Evolutionary conservation across 2,888 invertebrate species (phyloP).

Genomic region (Sussaba pulchella): DNA sequence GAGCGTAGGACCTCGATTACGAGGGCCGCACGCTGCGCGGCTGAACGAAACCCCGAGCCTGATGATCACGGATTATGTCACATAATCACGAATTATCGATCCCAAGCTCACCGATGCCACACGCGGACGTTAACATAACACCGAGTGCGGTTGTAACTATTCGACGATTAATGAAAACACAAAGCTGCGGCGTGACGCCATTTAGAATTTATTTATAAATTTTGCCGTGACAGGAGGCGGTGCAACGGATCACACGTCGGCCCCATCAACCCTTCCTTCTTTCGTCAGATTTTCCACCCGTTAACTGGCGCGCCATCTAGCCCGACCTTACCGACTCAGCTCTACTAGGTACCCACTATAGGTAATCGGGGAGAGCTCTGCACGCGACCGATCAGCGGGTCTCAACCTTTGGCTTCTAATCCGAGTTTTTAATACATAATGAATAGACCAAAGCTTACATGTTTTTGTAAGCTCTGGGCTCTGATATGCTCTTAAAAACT

Average conservation of each 20-base stretch:
- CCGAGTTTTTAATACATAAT: no score
- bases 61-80: conserved; percentile 50
- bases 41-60: conserved; percentile 9
- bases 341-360: no score
- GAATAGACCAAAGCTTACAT: no score
- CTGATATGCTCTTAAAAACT: no score
- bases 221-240: conserved; percentile 56
- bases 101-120: conserved; percentile 14
- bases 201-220: conserved; percentile 62
- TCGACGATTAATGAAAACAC: conserved; percentile 59
- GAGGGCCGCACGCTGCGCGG: conserved; percentile 35
- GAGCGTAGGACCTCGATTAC: conserved; percentile 14
- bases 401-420: no score
- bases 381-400: no score
- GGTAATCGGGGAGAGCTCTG: no score
- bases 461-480: no score
- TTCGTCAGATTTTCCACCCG: no score
- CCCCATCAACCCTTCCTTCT: no score
- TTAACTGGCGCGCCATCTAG: no score
- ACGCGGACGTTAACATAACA: conserved; percentile 51
- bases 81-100: conserved; percentile 55
- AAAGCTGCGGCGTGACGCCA: conserved; percentile 62
- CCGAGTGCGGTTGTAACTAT: not conserved
- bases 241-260: conserved; percentile 35
- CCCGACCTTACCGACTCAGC: no score